Evolutionary conservation across 1,140 invertebrate species (phyloP).

Genomic region (Holotrichia oblita): DNA sequence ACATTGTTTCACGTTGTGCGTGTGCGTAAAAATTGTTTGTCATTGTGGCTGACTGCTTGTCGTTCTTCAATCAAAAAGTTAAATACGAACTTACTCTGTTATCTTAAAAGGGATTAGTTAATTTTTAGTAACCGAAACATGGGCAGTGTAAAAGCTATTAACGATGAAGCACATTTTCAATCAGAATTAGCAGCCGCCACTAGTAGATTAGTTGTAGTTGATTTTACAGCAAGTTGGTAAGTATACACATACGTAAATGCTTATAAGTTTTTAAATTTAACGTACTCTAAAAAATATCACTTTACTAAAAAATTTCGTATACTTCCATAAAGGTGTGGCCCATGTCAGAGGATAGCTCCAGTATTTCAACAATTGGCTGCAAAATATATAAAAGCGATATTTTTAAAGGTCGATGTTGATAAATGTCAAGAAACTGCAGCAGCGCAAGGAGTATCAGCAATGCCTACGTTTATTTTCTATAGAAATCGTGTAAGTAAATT

Average conservation of each 20-base stretch:
- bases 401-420: conserved; percentile 96
- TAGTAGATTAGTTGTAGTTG: conserved; percentile 90
- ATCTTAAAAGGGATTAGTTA: too few species aligned
- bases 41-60: too few species aligned
- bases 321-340: conserved; percentile 95
- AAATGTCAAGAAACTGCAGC: conserved; percentile 86
- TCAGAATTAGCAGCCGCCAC: conserved; percentile 81
- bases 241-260: too few species aligned
- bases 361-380: conserved; percentile 85
- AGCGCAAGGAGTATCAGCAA: conserved; percentile 87
- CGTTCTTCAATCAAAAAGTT: too few species aligned
- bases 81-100: too few species aligned
- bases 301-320: too few species aligned
- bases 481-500: conserved; percentile 74
- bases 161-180: conserved; percentile 84
- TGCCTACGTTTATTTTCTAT: conserved; percentile 99
- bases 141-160: conserved; percentile 64
- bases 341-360: conserved; percentile 92
- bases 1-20: too few species aligned
- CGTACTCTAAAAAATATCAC: too few species aligned
- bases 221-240: conserved; percentile 93
- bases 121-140: conserved; percentile 43
- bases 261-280: too few species aligned
- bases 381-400: conserved; percentile 89
- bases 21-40: too few species aligned